Evolutionary conservation across 2,888 invertebrate species (phyloP), one percentile per base, ranked within the genome.

Genomic region (Elegia similella): DNA sequence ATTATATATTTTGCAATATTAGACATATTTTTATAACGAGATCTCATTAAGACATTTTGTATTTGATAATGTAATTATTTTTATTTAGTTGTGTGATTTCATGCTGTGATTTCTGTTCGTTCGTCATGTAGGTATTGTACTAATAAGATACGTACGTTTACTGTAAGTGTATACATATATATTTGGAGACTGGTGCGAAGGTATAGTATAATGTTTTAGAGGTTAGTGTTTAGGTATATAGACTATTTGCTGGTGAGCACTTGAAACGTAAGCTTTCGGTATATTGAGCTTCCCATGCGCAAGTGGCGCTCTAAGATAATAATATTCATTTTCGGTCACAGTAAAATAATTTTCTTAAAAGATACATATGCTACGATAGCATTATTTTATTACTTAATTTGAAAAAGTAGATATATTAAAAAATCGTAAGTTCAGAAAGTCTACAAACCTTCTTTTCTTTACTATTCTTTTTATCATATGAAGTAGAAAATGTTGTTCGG

Each of bases 21-120:
- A 80, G 76, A 80, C 76, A 81, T 85, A 82, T 86, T 86, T 87
- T 82, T 87, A 70, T 82, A 84, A 78, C 63, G 68, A 73, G 84
- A 86, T 87, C 86, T 86, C 86, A 77, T 68, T 78, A 78, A 76
- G 77, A 70, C 67, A 71, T 65, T 68, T 62, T 56, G 61, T 68
- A 68, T 68, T 75, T 68, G 64, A 6, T 38, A 38, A 58, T 65
- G 62, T 63, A 69, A 62, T 63, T 60, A 62, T 62, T 67, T 52
- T 62, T 59, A 61, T 64, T 67, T 73, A 55, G 64, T 69, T 72
- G 78, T 80, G 78, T 86, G 78, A 84, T 85, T 80, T 68, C 72
- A 78, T 75, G 80, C 87, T 89, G 88, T 88, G 88, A 87, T 87
- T 73, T 74, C 69, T 76, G 79, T 70, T 74, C 73, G 80, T 67